Evolutionary conservation across 1,140 invertebrate species (phyloP), one percentile per base, ranked within the genome.

Genomic region (Vollenhovia emeryi): DNA sequence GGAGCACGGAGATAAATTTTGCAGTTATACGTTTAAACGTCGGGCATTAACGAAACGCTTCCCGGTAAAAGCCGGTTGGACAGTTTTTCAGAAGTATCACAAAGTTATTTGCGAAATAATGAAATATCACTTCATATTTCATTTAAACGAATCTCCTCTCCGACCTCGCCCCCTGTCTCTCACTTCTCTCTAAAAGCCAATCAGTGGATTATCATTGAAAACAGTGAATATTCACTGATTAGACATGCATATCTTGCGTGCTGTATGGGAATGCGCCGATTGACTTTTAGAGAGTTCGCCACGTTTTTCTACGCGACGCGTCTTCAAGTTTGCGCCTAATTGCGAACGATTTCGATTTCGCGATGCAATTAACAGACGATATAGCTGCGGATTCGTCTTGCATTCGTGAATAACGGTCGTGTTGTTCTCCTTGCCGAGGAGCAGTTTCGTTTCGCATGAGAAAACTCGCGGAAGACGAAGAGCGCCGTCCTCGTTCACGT

Each of bases 21-120:
- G n/a, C 57, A 78, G 27, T 64, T 78, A n/a, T n/a, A 64, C 40
- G 36, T 45, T 75, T 76, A 76, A 76, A 57, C 36, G 59, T 33
- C 40, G n/a, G n/a, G n/a, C 27, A 78, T 64, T 64, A 78, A 64
- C n/a, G 7, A 15, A n/a, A 27, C 40, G 36, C 4, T 64, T 48
- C 6, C 8, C 27, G 7, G 11, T 15, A 24, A 27, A 30, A 18
- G n/a, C n/a, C 5, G 5, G 57, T 33, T 33, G 55, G 6, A 9
- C 30, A 45, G 62, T 48, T 66, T 66, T 40, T 13, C 11, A 21
- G 2, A 62, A 48, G 48, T 43, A 21, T 64, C 6, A 48, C 6
- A 15, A 21, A 57, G n/a, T 78, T n/a, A 33, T 33, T 64, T 24
- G 13, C 9, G 21, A 24, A 11, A 33, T 33, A 48, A 33, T 78